Conservation (phyloP, 2,113 vertebrate genomes). For the Parotia lawesii region DNA sequence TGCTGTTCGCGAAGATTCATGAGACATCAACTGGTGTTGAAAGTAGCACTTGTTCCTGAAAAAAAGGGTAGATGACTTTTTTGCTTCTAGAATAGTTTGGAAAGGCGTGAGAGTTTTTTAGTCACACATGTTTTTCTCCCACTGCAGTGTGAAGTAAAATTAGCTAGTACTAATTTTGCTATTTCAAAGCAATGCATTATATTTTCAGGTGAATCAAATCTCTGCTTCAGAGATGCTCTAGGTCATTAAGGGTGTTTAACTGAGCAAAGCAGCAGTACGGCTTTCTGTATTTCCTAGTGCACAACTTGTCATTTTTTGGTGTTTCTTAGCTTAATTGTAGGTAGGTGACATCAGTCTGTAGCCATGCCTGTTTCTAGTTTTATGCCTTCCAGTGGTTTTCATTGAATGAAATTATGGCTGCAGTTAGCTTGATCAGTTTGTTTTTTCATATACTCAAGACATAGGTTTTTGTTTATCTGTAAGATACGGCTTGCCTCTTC, state of each 20-base stretch:
- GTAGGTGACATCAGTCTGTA: neutral
- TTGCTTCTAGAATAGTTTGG: neutral
- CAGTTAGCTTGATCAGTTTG: neutral
- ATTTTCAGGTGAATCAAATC: neutral
- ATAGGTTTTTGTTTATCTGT: neutral
- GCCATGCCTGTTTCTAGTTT: neutral
- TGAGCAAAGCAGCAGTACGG: neutral
- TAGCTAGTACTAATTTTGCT: neutral
- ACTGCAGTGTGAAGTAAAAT: neutral
- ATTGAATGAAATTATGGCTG: neutral
- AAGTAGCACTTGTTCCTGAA: neutral
- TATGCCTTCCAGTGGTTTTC: neutral
- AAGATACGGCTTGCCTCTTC: neutral
- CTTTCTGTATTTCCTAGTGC: neutral
- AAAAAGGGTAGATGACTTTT: neutral
- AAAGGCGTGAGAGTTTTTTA: neutral
- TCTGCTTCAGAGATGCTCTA: neutral
- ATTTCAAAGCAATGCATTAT: neutral
- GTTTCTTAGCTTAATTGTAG: neutral
- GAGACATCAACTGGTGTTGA: neutral
- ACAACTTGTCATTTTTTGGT: neutral
- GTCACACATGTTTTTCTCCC: neutral
- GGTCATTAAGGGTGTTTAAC: neutral
- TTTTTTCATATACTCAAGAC: neutral
- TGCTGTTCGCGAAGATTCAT: neutral